A percentile compares a stretch with the other conserved stretches of the same genome.
Evolutionary conservation across 1,140 invertebrate species (phyloP).

Genomic region (Hestina assimilis): DNA sequence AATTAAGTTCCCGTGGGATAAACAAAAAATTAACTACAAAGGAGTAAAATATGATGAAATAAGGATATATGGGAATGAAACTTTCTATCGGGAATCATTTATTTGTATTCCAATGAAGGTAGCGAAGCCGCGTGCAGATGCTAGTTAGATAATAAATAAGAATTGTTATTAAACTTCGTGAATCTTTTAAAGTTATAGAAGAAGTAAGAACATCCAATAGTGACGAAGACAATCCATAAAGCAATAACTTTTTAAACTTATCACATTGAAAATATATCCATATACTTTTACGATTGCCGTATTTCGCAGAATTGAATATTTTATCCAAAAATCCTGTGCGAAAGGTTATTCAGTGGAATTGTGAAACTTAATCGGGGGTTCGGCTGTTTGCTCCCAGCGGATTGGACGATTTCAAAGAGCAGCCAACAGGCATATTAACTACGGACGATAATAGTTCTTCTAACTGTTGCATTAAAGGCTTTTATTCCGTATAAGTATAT

Average conservation of each 20-base stretch:
- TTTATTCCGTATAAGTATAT: conserved; percentile 7
- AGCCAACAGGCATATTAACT: not conserved
- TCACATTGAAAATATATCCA: not conserved
- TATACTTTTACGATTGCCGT: not conserved
- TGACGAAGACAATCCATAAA: not conserved
- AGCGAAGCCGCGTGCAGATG: too few species aligned
- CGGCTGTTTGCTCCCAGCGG: conserved; percentile 16
- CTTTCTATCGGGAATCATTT: too few species aligned
- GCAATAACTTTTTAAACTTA: not conserved
- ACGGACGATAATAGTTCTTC: not conserved
- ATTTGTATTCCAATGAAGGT: too few species aligned
- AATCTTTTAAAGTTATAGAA: too few species aligned
- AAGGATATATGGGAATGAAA: too few species aligned
- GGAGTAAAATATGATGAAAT: too few species aligned
- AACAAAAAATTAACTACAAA: too few species aligned
- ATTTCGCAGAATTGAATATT: conserved; percentile 13
- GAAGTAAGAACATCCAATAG: too few species aligned
- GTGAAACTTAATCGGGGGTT: conserved; percentile 27
- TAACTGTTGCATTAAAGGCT: not conserved
- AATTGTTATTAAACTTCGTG: too few species aligned
- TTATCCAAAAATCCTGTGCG: conserved; percentile 25
- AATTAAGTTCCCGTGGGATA: too few species aligned
- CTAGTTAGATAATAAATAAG: too few species aligned
- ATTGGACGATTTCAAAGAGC: conserved; percentile 20
- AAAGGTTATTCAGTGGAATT: conserved; percentile 27